These are phyloP conservation scores for Peribatodes rhomboidaria DNA, from an alignment of 2,888 invertebrate genomes.

Conservation along the genomic window DNA sequence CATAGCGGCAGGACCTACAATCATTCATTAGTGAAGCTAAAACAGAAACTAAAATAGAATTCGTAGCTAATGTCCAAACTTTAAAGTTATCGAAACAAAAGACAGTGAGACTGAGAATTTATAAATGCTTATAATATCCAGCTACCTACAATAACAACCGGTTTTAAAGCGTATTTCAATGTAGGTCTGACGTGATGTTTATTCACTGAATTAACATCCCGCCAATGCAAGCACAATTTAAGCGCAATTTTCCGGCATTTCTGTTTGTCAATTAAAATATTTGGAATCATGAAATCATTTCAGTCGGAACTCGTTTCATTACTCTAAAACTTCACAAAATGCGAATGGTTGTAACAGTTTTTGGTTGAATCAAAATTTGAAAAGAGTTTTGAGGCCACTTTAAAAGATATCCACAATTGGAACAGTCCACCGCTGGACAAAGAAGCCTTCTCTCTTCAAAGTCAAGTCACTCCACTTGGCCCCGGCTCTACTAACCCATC, in stretches of 20 bases:
- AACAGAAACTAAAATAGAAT: too few relatives aligned
- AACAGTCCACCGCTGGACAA: too few relatives aligned
- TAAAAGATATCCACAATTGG: too few relatives aligned
- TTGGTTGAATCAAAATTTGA: background rate
- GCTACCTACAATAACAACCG: slow-evolving; percentile 15
- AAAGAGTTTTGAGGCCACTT: too few relatives aligned
- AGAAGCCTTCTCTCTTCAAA: too few relatives aligned
- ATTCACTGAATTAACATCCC: slow-evolving; percentile 80
- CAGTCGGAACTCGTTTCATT: slow-evolving; percentile 78
- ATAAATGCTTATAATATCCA: slow-evolving; percentile 35
- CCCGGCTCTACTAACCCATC: too few relatives aligned
- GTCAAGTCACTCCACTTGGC: background rate
- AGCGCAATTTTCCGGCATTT: slow-evolving; percentile 79
- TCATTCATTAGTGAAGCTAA: too few relatives aligned
- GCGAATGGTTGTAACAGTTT: slow-evolving; percentile 45
- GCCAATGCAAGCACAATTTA: slow-evolving; percentile 81
- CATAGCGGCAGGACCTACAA: too few relatives aligned
- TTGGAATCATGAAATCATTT: slow-evolving; percentile 83
- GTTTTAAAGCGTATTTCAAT: slow-evolving; percentile 64
- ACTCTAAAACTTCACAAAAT: slow-evolving; percentile 67
- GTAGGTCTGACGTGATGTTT: slow-evolving; percentile 74
- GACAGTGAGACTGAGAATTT: background rate
- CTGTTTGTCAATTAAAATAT: slow-evolving; percentile 86
- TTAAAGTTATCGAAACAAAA: too few relatives aligned
- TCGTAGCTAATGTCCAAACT: too few relatives aligned